Evolutionary conservation across 2,888 invertebrate species (phyloP).

Genomic region (Mylabris sibirica): DNA sequence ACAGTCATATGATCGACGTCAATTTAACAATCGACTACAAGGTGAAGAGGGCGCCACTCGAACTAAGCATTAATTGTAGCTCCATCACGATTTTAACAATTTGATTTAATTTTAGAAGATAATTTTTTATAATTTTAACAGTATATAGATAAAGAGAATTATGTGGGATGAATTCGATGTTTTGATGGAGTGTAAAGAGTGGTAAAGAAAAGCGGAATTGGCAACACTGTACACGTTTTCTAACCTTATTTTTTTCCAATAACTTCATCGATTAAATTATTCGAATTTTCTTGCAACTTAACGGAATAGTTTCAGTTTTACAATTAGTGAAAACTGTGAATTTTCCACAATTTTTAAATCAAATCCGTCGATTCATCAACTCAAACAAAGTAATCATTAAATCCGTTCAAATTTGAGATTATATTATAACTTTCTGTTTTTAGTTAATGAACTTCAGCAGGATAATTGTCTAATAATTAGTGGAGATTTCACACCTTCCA

Average conservation of each 20-base stretch:
- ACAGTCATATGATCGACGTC: conserved; percentile 28
- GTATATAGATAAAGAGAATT: too few relatives aligned
- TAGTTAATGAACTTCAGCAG: conserved; percentile 71
- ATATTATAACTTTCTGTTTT: conserved; percentile 40
- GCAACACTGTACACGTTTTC: too few relatives aligned
- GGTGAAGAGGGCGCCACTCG: not conserved
- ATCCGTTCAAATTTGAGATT: not conserved
- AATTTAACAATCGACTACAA: conserved; percentile 13
- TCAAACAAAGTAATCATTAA: not conserved
- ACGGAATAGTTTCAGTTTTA: not conserved
- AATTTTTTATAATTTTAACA: too few relatives aligned
- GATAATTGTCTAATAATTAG: conserved; percentile 70
- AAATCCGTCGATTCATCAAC: not conserved
- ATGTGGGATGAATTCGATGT: too few relatives aligned
- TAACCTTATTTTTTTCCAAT: too few relatives aligned
- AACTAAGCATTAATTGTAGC: not conserved
- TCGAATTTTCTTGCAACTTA: too few relatives aligned
- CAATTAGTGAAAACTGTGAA: not conserved
- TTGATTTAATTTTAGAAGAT: too few relatives aligned
- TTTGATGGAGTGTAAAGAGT: too few relatives aligned
- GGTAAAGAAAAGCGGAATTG: too few relatives aligned
- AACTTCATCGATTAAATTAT: too few relatives aligned
- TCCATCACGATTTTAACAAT: not conserved
- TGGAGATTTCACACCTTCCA: conserved; percentile 68
- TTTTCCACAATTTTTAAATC: not conserved